Conservation (phyloP, 1,140 invertebrate species). For the Apis mellifera region DNA sequence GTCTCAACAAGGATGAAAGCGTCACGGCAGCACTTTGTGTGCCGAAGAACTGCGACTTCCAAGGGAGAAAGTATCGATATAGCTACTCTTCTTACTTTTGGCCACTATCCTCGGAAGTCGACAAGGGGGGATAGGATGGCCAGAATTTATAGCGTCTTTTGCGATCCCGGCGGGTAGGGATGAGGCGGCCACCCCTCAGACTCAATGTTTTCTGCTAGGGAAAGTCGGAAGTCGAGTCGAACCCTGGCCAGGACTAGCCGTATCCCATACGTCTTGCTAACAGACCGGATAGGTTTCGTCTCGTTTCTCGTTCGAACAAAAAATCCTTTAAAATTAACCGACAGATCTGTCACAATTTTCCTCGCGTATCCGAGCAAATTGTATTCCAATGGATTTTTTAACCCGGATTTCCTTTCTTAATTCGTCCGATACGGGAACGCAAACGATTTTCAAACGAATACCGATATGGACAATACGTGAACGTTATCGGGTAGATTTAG, state of each 20-base stretch:
- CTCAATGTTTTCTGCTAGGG: conserved; percentile 81
- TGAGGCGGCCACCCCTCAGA: conserved; percentile 74
- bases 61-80: conserved; percentile 58
- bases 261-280: conserved; percentile 80
- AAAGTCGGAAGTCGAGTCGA: conserved; percentile 81
- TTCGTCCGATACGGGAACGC: not conserved
- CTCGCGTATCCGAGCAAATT: too few relatives aligned
- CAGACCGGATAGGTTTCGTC: conserved; percentile 77
- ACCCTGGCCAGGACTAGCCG: conserved; percentile 79
- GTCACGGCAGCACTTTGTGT: conserved; percentile 41
- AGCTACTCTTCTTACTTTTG: conserved; percentile 74
- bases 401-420: conserved; percentile 56
- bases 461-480: conserved; percentile 73
- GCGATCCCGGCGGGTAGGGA: conserved; percentile 65
- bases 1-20: conserved; percentile 34
- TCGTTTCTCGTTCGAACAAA: conserved; percentile 4
- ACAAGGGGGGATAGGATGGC: conserved; percentile 56
- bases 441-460: conserved; percentile 36
- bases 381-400: not conserved
- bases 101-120: conserved; percentile 72
- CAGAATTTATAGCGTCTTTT: conserved; percentile 81
- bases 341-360: too few relatives aligned
- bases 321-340: conserved; percentile 69
- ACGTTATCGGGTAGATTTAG: conserved; percentile 80
- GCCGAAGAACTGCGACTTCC: conserved; percentile 48